phyloP scores from a whole-genome alignment of 2,113 vertebrate species.

The Ptilorrhoa leucosticta region DNA sequence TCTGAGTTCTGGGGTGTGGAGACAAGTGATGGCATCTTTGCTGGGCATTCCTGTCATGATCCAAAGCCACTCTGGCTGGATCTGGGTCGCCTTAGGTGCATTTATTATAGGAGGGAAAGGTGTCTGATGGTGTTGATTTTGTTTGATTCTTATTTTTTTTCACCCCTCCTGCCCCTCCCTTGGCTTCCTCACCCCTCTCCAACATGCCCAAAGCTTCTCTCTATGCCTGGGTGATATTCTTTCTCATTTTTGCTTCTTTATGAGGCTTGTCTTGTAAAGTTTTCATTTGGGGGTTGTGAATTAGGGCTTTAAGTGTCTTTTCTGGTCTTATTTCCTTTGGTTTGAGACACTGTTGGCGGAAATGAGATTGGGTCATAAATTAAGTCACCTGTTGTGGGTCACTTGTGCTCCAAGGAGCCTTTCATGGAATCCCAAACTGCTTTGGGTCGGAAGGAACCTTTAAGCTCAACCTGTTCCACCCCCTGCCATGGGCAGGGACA shows the following conservation, averaged over 20 bases:
- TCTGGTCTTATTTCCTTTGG: neutral
- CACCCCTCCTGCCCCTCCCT: neutral
- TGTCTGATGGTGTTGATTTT: neutral
- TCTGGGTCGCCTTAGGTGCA: neutral
- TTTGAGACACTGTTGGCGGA: rapidly evolving
- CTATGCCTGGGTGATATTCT: neutral
- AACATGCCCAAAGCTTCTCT: neutral
- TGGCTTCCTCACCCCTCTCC: neutral
- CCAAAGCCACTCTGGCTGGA: neutral
- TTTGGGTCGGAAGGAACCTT: neutral
- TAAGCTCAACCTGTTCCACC: neutral
- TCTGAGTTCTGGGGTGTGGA: neutral
- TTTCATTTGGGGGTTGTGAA: neutral
- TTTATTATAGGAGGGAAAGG: neutral
- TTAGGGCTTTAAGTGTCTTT: neutral
- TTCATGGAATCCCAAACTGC: neutral
- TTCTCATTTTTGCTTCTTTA: neutral
- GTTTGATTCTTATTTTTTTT: neutral
- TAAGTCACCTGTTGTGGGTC: neutral
- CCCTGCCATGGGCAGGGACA: too few relatives aligned
- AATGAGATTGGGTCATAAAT: neutral
- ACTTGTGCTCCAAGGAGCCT: neutral
- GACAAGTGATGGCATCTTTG: neutral
- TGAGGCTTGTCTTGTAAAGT: neutral
- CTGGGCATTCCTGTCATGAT: neutral